phyloP scores from a whole-genome alignment of 2,113 vertebrate species.

The Oxyura jamaicensis region DNA sequence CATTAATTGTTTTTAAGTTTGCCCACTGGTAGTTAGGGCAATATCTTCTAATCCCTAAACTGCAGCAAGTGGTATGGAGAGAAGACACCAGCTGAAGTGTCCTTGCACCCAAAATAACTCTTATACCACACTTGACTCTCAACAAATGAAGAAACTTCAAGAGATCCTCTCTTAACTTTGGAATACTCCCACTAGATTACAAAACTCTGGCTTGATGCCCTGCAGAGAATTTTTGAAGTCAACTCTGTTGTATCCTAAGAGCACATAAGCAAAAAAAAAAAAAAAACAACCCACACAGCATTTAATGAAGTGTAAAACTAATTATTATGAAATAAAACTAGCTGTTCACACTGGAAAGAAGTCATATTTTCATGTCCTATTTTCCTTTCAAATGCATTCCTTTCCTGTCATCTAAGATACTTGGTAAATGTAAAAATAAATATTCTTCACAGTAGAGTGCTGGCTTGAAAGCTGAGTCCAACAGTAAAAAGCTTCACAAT shows the following conservation, averaged over 20 bases:
- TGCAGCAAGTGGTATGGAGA: not conserved
- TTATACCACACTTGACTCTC: not conserved
- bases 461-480: slow-evolving; percentile 62
- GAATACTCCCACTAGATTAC: not conserved
- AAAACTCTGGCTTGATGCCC: not conserved
- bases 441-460: slow-evolving; percentile 33
- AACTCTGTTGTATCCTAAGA: not conserved
- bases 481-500: slow-evolving; percentile 60
- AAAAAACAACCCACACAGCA: not conserved
- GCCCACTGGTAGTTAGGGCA: not conserved
- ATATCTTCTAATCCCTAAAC: not conserved
- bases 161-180: not conserved
- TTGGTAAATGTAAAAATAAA: slow-evolving; percentile 70
- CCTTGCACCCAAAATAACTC: not conserved
- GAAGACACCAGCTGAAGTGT: not conserved
- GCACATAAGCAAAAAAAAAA: not conserved
- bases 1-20: too few relatives aligned
- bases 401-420: slow-evolving; percentile 26
- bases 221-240: slow-evolving; percentile 19
- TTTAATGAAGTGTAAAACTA: slow-evolving; percentile 75
- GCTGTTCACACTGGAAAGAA: slow-evolving; percentile 62
- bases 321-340: slow-evolving; percentile 75
- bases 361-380: slow-evolving; percentile 65
- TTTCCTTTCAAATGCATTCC: slow-evolving; percentile 61
- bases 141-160: not conserved